Evolutionary conservation across 2,888 invertebrate species (phyloP).

Genomic region (Enoplolaimus lenunculus): DNA sequence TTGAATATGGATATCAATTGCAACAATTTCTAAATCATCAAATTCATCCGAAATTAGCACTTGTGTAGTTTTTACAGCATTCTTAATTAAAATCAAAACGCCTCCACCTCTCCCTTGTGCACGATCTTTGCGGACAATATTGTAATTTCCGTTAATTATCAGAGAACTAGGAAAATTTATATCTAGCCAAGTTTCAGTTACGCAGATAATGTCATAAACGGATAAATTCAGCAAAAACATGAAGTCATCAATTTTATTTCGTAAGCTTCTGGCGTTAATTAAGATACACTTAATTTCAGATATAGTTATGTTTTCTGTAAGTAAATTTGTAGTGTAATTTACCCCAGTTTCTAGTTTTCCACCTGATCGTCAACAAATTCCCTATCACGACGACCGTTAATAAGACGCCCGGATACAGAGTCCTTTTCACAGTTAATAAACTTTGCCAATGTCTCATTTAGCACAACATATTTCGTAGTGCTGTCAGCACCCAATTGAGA

Average conservation of each 20-base stretch:
- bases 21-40: not conserved
- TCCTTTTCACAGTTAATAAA: constrained; percentile 7
- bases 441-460: not conserved
- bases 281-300: not conserved
- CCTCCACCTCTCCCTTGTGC: not conserved
- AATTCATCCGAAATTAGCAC: not conserved
- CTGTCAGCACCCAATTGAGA: not conserved
- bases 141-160: not conserved
- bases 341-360: not conserved
- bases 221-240: not conserved
- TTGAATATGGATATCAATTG: constrained; percentile 1
- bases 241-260: constrained; percentile 8
- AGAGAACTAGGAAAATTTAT: not conserved
- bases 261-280: constrained; percentile 5
- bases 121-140: not conserved
- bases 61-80: not conserved
- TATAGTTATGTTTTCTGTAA: too few species aligned
- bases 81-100: not conserved
- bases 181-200: constrained; percentile 4
- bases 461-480: not conserved
- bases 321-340: too few species aligned
- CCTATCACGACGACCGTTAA: not conserved
- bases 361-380: not conserved
- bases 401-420: not conserved
- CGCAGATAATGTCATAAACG: constrained; percentile 5